Percentiles rank a stretch among this genome's conserved stretches.
phyloP scores from a whole-genome alignment of 2,888 invertebrate species.

The Oscheius onirici region DNA sequence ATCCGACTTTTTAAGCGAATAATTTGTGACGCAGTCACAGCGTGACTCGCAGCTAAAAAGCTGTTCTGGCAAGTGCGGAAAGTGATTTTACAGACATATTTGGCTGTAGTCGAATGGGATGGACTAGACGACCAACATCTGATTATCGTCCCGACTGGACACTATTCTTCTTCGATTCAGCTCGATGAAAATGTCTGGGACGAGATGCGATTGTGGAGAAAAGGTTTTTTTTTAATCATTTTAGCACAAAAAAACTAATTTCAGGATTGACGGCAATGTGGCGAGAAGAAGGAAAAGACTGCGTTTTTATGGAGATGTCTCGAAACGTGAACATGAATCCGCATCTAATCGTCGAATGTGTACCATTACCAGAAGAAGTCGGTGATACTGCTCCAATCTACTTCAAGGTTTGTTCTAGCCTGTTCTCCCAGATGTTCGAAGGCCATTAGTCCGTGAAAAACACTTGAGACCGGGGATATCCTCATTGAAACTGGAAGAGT shows the following conservation, averaged over 20 bases:
- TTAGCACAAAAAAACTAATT: background rate
- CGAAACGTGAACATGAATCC: slow-evolving; percentile 78
- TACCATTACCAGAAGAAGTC: slow-evolving; percentile 84
- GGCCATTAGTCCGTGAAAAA: background rate
- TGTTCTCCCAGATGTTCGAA: slow-evolving; percentile 2
- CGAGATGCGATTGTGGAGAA: slow-evolving; percentile 84
- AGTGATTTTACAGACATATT: slow-evolving; percentile 76
- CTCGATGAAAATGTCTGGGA: slow-evolving; percentile 94
- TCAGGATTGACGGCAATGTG: slow-evolving; percentile 82
- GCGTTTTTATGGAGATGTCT: slow-evolving; percentile 90
- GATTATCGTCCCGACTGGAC: slow-evolving; percentile 83
- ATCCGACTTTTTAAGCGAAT: background rate
- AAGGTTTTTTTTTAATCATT: slow-evolving; percentile 73
- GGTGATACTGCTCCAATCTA: slow-evolving; percentile 92
- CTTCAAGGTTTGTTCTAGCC: slow-evolving; percentile 79
- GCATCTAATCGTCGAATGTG: slow-evolving; percentile 88
- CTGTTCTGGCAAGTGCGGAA: too few relatives aligned
- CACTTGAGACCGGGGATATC: background rate
- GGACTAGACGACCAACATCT: slow-evolving; percentile 87
- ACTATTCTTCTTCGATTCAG: slow-evolving; percentile 82
- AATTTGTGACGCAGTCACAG: background rate
- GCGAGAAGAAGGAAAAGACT: slow-evolving; percentile 79
- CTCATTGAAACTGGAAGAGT: background rate
- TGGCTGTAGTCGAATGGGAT: slow-evolving; percentile 83
- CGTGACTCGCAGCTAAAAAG: slow-evolving; percentile 32